Conservation (phyloP, 2,888 invertebrate genomes). For the Caenorhabditis angaria region DNA sequence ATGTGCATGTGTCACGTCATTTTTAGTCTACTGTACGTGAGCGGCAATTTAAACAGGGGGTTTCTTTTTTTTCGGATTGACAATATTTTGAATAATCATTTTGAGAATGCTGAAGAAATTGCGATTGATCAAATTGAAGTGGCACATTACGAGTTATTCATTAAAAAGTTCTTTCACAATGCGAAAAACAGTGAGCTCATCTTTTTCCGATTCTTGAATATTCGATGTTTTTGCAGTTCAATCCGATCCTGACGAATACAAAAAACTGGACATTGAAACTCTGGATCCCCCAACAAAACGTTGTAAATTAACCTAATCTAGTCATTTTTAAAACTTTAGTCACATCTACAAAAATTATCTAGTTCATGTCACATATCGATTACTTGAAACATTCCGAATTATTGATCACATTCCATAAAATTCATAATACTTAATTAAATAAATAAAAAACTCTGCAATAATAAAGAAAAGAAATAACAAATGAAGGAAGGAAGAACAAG, state of each 20-base stretch:
- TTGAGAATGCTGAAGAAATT: not conserved
- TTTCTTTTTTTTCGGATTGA: too few relatives aligned
- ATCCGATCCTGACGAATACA: not conserved
- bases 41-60: too few relatives aligned
- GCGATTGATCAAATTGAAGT: not conserved
- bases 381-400: not conserved
- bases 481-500: too few relatives aligned
- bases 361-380: too few relatives aligned
- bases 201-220: not conserved
- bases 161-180: slow-evolving; percentile 1
- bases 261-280: not conserved
- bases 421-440: not conserved
- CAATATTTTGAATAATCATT: too few relatives aligned
- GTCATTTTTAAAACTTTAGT: not conserved
- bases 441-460: not conserved
- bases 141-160: not conserved
- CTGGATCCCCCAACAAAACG: not conserved
- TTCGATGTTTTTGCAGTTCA: not conserved
- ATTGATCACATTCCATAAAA: not conserved
- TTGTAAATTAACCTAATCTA: not conserved
- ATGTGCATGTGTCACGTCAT: too few relatives aligned
- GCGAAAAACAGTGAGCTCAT: not conserved
- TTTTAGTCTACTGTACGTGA: too few relatives aligned
- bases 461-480: not conserved
- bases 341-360: too few relatives aligned